Base-by-base conservation (phyloP, 2,888 invertebrate species). In the Lottia scabra region DNA sequence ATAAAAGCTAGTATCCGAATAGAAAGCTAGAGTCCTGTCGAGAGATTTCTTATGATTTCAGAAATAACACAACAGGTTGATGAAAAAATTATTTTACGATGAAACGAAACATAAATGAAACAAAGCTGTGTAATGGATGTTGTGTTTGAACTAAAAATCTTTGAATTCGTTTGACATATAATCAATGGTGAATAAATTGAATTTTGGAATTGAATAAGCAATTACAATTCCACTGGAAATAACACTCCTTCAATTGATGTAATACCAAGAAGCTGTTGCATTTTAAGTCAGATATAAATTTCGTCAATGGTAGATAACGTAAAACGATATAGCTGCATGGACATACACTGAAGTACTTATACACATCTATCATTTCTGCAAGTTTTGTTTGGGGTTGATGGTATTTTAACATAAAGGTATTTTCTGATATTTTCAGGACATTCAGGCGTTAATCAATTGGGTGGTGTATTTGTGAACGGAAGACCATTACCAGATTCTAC, bases 401-500 rank as follows among this genome's bases (percentile, higher is more conserved):
- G 48, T 16, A 16, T 26, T 44, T 27, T 45, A 45, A 67, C 26
- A 15, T 19, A 26, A 23, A 16, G 48, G 19, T 45, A 19, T 64
- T 15, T 1, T 44, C 45, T 38, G 67, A 15, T 43, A 68, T 30
- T 12, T 86, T 12, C 91, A 97, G 97, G 97, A 87, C 97, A 98
- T 92, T 97, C 97, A 64, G 98, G 98, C 80, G 96, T 98, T 62
- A 98, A 98, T 91, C 98, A 98, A 91, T 92, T 98, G 82, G 98
- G 98, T 67, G 98, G 98, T 64, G 97, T 98, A 72, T 98, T 98
- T 90, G 98, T 98, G 12, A 98, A 98, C 90, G 98, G 98, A 0
- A 93, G 98, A 16, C 98, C 98, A 2, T 92, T 98, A 75, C 98
- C 98, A 1, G 97, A 98, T 89, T 96, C 96, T 85, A 96, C 98